Conservation (phyloP, 2,888 invertebrate genomes). For the Pollenia griseotomentosa region DNA sequence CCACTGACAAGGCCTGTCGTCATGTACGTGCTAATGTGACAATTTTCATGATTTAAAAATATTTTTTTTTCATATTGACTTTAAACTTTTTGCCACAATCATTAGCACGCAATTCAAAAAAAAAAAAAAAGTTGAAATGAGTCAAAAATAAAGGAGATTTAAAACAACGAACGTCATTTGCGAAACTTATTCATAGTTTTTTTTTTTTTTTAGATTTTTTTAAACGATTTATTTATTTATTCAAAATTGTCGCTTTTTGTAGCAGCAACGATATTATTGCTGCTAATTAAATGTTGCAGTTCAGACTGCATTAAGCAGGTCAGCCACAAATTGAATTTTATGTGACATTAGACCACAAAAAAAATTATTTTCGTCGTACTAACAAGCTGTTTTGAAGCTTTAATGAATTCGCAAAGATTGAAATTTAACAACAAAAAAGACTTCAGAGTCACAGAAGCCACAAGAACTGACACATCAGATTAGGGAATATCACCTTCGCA, state of each 20-base stretch:
- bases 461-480: slow-evolving; percentile 83
- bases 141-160: slow-evolving; percentile 23
- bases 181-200: slow-evolving; percentile 36
- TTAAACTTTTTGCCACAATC: slow-evolving; percentile 12
- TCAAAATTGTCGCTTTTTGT: neutral
- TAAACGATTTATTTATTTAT: neutral
- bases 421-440: neutral
- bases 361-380: slow-evolving; percentile 10
- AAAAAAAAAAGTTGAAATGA: slow-evolving; percentile 34
- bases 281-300: slow-evolving; percentile 64
- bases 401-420: slow-evolving; percentile 38
- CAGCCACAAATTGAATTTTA: slow-evolving; percentile 43
- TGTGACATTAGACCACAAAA: slow-evolving; percentile 43
- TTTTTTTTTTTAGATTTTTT: neutral
- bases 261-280: slow-evolving; percentile 13
- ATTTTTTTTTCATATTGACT: neutral
- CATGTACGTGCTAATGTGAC: slow-evolving; percentile 70
- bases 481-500: slow-evolving; percentile 82
- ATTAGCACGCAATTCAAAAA: slow-evolving; percentile 68
- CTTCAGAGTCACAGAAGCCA: slow-evolving; percentile 79
- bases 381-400: slow-evolving; percentile 46
- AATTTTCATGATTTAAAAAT: slow-evolving; percentile 65
- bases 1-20: slow-evolving; percentile 56
- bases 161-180: neutral
- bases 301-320: slow-evolving; percentile 35